A percentile compares a stretch with the other conserved stretches of the same genome.
phyloP scores from a whole-genome alignment of 37 sponge, comb jelly and placozoan species.

The Geodia barretti region DNA sequence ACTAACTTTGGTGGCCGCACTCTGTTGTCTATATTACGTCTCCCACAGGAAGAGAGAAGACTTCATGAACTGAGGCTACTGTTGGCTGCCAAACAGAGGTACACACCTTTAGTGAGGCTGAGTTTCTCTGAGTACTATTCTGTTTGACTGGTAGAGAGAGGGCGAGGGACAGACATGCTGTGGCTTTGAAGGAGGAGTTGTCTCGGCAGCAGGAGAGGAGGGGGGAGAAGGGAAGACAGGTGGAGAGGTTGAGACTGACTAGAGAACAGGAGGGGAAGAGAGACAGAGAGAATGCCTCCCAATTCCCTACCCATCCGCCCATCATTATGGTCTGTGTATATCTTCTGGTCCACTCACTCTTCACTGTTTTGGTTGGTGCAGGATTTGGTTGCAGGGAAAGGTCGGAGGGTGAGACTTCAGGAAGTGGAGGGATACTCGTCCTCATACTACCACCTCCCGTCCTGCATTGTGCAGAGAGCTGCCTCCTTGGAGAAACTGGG shows the following conservation, averaged over 20 bases:
- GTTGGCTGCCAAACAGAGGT: conserved; percentile 46
- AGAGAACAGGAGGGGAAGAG: conserved; percentile 9
- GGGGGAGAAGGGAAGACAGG: conserved; percentile 28
- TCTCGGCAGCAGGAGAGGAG: conserved; percentile 4
- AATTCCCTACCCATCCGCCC: conserved; percentile 2
- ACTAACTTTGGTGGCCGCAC: neutral
- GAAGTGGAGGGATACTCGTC: conserved; percentile 70
- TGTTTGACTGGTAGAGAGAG: conserved; percentile 13
- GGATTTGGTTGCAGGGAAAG: conserved; percentile 41
- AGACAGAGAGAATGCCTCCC: conserved; percentile 30
- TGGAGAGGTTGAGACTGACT: conserved; percentile 40
- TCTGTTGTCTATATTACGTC: neutral
- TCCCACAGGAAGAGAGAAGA: conserved; percentile 52
- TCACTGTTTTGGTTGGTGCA: too few species aligned
- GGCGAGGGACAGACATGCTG: conserved; percentile 35
- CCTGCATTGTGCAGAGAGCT: conserved; percentile 41
- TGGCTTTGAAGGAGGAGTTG: conserved; percentile 61
- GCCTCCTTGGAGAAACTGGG: neutral
- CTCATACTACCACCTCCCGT: conserved; percentile 77
- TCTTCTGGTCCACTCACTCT: neutral
- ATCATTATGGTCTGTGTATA: conserved; percentile 31
- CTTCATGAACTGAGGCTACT: conserved; percentile 27
- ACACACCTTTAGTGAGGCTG: neutral
- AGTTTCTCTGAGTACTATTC: neutral
- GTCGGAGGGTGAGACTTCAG: conserved; percentile 49